Base-by-base conservation (phyloP, 2,113 vertebrate genomes). In the Formicarius rufipectus region DNA sequence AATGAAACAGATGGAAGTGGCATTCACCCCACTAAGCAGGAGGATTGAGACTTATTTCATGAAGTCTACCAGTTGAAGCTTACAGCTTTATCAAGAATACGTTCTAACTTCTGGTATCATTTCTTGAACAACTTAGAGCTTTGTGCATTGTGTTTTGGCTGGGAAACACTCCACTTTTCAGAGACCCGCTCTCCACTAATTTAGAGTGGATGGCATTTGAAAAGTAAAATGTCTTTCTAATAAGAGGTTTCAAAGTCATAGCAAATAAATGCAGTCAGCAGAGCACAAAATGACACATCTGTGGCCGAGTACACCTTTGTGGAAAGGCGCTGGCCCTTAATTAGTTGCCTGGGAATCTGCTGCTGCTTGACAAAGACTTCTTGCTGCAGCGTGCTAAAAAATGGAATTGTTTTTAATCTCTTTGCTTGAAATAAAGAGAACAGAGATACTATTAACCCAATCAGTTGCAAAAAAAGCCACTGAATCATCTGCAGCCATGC, bases 81-180 rank as follows among this genome's bases (percentile, higher is more conserved):
- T 81, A 93, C 72, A 84, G 60, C 76, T 93, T 89, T 64, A 95
- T 93, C 68, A 90, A 67, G 76, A 89, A 56, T 39, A 67, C 78
- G 50, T 35, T 86, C 59, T 59, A 80, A 92, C 23, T 95, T 84
- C 37, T 82, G 39, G 10, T 71, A 63, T 84, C 3, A 52, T 91
- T 89, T 81, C 72, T 60, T 78, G 53, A 87, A 63, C 45, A 75
- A 75, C 52, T 72, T 81, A 10, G 6, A 75, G 68, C 49, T 90
- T 86, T 81, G 56, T 81, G 42, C 68, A 84, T 80, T 90, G 64
- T 94, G 56, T 56, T 74, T 44, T 72, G 21, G 68, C 84, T 75
- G 64, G 86, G 80, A 83, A 83, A 10, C 2, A 1, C 59, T 91
- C 87, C 91, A 94, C 60, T 31, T 72, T 90, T 72, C 30, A 17